Evolutionary conservation across 2,113 vertebrate genomes (phyloP).

Genomic region (Arothron firmamentum): DNA sequence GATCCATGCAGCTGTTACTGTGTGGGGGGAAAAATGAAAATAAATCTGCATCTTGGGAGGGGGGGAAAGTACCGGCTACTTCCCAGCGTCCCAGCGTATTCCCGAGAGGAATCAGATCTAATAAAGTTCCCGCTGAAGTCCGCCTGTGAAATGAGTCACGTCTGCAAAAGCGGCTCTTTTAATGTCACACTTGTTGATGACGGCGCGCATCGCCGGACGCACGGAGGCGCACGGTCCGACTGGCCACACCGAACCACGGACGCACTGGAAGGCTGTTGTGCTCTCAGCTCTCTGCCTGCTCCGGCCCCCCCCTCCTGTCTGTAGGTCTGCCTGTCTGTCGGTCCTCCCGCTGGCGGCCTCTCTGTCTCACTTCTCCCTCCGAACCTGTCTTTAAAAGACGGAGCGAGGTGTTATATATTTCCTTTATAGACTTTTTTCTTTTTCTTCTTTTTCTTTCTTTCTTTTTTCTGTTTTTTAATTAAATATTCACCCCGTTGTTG

Average conservation of each 20-base stretch:
- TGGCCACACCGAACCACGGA: too few species aligned
- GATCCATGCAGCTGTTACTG: not conserved
- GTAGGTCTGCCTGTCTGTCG: not conserved
- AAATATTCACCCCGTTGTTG: too few species aligned
- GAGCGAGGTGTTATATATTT: too few species aligned
- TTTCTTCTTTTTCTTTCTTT: too few species aligned
- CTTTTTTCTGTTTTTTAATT: too few species aligned
- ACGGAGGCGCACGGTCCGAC: not conserved
- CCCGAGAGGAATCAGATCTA: not conserved
- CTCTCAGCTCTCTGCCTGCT: not conserved
- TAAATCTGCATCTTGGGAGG: too few species aligned
- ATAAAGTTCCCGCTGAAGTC: constrained; percentile 17
- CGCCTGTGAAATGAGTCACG: not conserved
- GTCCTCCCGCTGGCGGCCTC: not conserved
- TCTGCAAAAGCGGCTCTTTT: constrained; percentile 1
- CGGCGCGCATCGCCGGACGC: not conserved
- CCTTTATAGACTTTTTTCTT: too few species aligned
- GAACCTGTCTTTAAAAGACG: too few species aligned
- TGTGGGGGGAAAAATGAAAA: too few species aligned
- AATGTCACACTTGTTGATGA: constrained; percentile 38
- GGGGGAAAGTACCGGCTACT: not conserved
- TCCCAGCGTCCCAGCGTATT: not conserved
- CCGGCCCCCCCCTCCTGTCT: not conserved
- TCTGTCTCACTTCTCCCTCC: not conserved
- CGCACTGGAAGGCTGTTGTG: not conserved